phyloP scores from a whole-genome alignment of 2,113 vertebrate genomes.

The Erythrocebus patas region DNA sequence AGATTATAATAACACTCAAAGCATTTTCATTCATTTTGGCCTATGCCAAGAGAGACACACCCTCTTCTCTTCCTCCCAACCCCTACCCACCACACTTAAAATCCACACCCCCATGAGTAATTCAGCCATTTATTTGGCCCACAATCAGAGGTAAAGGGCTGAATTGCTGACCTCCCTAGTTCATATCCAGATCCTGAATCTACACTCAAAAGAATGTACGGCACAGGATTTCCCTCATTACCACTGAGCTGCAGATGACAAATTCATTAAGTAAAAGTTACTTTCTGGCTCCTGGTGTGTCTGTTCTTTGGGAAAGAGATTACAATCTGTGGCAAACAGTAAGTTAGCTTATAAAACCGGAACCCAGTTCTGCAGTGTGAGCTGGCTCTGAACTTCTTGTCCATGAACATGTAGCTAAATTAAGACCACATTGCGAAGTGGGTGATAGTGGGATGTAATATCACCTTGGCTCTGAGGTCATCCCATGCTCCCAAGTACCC shows the following conservation, averaged over 20 bases:
- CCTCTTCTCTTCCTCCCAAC: conserved; percentile 18
- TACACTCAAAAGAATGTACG: conserved; percentile 51
- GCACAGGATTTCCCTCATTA: conserved; percentile 63
- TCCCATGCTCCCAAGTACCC: background rate
- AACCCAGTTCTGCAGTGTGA: conserved; percentile 25
- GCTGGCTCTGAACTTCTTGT: background rate
- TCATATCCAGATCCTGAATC: conserved; percentile 50
- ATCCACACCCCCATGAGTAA: conserved; percentile 32
- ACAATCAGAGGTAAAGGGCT: conserved; percentile 67
- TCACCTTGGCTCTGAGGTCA: background rate
- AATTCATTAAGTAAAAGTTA: conserved; percentile 65
- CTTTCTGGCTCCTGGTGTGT: conserved; percentile 51
- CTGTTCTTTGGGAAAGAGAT: conserved; percentile 55
- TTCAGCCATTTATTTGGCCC: conserved; percentile 48
- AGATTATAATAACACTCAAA: conserved; percentile 52
- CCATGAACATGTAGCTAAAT: background rate
- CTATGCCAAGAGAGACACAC: conserved; percentile 54
- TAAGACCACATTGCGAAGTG: background rate
- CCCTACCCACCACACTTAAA: conserved; percentile 20
- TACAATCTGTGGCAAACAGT: background rate
- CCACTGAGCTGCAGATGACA: background rate
- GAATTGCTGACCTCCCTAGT: conserved; percentile 51
- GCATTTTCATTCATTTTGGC: conserved; percentile 65
- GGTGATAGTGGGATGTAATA: background rate
- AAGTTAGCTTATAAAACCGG: background rate